These are phyloP conservation scores for Nerophis lumbriciformis DNA, from an alignment of 2,113 vertebrate genomes.

Conservation along the genomic window DNA sequence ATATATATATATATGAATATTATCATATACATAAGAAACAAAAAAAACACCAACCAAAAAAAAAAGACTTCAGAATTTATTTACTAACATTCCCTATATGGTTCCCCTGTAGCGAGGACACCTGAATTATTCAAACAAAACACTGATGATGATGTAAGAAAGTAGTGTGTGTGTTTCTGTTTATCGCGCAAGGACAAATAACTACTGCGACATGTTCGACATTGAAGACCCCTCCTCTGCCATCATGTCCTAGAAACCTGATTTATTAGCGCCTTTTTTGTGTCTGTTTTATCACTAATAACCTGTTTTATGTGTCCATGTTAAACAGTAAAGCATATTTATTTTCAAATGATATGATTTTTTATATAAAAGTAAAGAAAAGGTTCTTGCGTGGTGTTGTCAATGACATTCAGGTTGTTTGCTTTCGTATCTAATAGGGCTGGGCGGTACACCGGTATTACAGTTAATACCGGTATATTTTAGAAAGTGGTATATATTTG, in stretches of 20 bases:
- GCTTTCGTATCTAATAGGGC: no score
- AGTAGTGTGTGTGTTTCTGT: slow-evolving; percentile 33
- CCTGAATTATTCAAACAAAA: slow-evolving; percentile 17
- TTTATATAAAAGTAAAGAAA: slow-evolving; percentile 76
- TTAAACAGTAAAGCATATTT: slow-evolving; percentile 78
- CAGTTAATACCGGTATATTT: no score
- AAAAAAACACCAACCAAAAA: slow-evolving; percentile 24
- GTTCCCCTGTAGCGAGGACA: slow-evolving; percentile 50
- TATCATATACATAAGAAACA: slow-evolving; percentile 25
- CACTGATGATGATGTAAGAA: slow-evolving; percentile 32
- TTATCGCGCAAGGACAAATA: slow-evolving; percentile 38
- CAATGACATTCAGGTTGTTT: no score
- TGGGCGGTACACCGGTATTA: no score
- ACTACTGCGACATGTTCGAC: slow-evolving; percentile 47
- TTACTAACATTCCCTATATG: slow-evolving; percentile 70
- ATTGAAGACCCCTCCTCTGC: slow-evolving; percentile 41
- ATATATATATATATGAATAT: background rate
- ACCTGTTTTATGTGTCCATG: slow-evolving; percentile 68
- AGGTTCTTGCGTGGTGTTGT: slow-evolving; percentile 60
- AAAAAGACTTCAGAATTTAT: slow-evolving; percentile 38
- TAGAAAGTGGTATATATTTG: no score
- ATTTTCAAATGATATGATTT: slow-evolving; percentile 77
- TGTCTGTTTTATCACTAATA: slow-evolving; percentile 66
- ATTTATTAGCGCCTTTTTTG: slow-evolving; percentile 42
- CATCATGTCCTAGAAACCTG: slow-evolving; percentile 54